Evolutionary conservation across 2,113 vertebrate species (phyloP).

Genomic region (Oceanites oceanicus): DNA sequence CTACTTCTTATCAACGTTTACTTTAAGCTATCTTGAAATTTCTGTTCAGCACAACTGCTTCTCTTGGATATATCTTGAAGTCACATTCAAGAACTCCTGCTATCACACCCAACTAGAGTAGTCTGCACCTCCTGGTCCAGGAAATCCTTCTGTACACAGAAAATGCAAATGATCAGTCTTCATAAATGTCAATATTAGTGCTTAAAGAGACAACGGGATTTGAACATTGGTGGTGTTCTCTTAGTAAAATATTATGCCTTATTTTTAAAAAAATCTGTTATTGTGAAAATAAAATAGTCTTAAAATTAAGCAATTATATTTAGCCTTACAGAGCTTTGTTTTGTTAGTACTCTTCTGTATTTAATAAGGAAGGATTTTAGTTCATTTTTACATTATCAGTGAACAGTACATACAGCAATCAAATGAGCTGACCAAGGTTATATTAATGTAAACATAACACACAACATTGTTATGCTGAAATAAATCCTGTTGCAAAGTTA

Average conservation of each 20-base stretch:
- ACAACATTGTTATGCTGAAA: too few species aligned
- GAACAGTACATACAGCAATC: background rate
- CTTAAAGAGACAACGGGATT: background rate
- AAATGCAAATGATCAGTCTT: background rate
- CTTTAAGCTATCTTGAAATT: background rate
- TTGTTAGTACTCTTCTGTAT: background rate
- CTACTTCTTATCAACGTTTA: background rate
- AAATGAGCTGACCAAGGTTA: background rate
- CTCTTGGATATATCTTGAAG: background rate
- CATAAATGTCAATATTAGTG: background rate
- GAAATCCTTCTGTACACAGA: background rate
- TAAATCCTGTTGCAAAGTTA: too few species aligned
- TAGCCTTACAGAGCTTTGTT: background rate
- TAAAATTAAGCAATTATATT: background rate
- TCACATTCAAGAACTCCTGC: background rate
- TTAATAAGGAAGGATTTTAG: background rate
- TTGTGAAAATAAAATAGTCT: background rate
- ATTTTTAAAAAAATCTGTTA: background rate
- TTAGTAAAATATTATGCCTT: background rate
- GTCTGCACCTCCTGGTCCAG: accelerated
- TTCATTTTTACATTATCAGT: background rate
- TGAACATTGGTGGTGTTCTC: accelerated
- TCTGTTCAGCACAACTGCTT: background rate
- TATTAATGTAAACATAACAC: background rate
- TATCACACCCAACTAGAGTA: background rate